These are phyloP conservation scores for Pyrocoelia pectoralis DNA, from an alignment of 2,888 invertebrate species.

Conservation along the genomic window DNA sequence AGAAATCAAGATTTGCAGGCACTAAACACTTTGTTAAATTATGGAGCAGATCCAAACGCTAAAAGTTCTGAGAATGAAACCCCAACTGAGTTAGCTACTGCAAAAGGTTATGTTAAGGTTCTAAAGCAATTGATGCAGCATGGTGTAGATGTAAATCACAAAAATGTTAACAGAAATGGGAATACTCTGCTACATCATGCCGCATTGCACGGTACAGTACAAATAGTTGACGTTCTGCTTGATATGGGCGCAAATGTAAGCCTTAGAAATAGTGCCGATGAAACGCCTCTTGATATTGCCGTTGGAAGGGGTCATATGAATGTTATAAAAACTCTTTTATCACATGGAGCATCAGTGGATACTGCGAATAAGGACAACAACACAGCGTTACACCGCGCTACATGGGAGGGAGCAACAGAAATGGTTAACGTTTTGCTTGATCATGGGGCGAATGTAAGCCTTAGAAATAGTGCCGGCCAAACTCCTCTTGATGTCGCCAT, in stretches of 20 bases:
- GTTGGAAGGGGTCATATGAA: neutral
- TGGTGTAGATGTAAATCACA: neutral
- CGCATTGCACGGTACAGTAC: neutral
- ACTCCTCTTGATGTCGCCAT: too few relatives aligned
- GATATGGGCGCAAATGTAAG: too few relatives aligned
- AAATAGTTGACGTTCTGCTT: neutral
- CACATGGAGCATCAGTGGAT: neutral
- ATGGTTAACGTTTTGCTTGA: neutral
- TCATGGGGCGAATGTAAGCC: neutral
- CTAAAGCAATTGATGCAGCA: neutral
- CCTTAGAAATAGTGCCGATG: neutral
- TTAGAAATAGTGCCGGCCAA: too few relatives aligned
- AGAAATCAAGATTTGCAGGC: neutral
- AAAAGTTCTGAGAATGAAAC: neutral
- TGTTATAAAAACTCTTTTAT: neutral
- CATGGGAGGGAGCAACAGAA: neutral
- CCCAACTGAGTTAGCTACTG: neutral
- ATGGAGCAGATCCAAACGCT: neutral
- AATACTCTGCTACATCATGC: neutral
- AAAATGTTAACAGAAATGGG: neutral
- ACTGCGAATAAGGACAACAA: neutral
- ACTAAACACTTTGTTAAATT: neutral
- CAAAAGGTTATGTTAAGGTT: neutral
- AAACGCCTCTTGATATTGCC: neutral
- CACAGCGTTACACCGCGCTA: neutral